A percentile compares a stretch with the other conserved stretches of the same genome.
Conservation (phyloP, 2,888 invertebrate genomes). For the Agriopis aurantiaria region DNA sequence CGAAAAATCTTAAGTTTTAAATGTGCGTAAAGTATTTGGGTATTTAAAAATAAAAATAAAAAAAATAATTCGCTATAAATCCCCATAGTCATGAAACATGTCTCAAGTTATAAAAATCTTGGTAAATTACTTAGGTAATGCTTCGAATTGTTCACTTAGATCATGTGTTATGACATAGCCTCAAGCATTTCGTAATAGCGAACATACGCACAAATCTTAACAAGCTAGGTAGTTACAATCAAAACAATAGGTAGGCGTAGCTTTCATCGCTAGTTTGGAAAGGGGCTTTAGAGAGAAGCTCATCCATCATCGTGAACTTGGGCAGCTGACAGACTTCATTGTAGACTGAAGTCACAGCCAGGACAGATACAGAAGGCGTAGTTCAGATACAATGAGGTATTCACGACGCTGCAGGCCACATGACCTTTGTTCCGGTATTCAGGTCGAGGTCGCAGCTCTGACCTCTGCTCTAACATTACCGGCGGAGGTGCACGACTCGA, state of each 20-base stretch:
- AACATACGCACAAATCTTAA: not conserved
- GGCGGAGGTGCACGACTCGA: constrained; percentile 48
- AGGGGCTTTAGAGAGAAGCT: constrained; percentile 3
- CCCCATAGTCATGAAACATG: no score
- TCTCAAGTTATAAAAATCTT: no score
- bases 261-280: constrained; percentile 11
- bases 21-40: no score
- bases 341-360: not conserved
- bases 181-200: not conserved
- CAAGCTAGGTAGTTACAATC: not conserved
- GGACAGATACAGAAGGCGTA: constrained; percentile 7
- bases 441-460: constrained; percentile 70
- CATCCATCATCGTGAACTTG: constrained; percentile 15
- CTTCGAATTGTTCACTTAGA: no score
- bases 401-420: constrained; percentile 54
- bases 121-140: no score
- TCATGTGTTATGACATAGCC: no score
- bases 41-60: no score
- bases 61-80: no score
- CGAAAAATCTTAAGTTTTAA: no score
- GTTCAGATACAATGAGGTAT: constrained; percentile 40
- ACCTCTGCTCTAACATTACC: constrained; percentile 55
- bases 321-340: constrained; percentile 11
- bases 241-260: constrained; percentile 23
- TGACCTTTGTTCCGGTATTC: constrained; percentile 65